Evolutionary conservation across 2,797 vertebrate genomes (phyloP).

Genomic region (Uromys caudimaculatus): DNA sequence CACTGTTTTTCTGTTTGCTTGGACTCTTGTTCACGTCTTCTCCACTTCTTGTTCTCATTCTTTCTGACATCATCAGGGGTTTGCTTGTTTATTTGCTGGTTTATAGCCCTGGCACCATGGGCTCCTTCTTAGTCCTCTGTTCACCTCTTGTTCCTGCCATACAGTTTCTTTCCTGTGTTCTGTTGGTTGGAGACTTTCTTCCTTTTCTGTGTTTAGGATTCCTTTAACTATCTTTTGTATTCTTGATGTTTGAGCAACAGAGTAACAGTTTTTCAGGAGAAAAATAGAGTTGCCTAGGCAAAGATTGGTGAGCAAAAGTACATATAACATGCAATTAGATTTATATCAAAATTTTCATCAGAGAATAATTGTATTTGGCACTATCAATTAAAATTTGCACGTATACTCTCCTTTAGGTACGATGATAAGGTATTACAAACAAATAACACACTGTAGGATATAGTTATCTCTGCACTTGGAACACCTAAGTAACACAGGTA

Average conservation of each 20-base stretch:
- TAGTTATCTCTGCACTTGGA: neutral
- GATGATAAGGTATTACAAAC: neutral
- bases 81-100: neutral
- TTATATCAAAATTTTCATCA: conserved; percentile 12
- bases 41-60: neutral
- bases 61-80: neutral
- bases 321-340: neutral
- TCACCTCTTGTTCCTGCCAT: neutral
- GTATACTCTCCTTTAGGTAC: conserved; percentile 15
- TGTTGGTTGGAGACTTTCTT: neutral
- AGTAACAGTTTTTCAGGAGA: neutral
- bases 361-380: neutral
- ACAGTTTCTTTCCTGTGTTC: neutral
- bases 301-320: neutral
- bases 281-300: neutral
- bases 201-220: neutral
- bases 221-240: neutral
- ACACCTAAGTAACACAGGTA: neutral
- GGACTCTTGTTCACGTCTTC: neutral
- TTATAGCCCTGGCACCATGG: neutral
- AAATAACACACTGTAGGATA: neutral
- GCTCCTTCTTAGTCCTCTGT: neutral
- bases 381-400: conserved; percentile 24
- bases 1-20: neutral
- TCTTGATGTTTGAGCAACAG: conserved; percentile 38